Evolutionary conservation across 2,113 vertebrate genomes (phyloP).

Genomic region (Hyperopisus bebe): DNA sequence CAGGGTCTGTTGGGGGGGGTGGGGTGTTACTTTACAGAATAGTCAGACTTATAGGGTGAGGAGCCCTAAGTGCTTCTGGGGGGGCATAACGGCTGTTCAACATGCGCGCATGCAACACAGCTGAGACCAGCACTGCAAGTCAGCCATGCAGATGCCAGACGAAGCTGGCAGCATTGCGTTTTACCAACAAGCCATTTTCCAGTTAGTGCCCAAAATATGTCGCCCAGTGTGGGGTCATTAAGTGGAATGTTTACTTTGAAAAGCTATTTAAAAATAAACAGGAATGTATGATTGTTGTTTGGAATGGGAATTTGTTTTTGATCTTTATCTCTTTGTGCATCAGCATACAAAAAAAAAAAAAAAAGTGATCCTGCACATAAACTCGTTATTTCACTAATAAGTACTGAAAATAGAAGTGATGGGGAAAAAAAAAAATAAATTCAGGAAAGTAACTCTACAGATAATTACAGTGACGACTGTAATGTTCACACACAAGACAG

Average conservation of each 20-base stretch:
- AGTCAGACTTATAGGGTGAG: background rate
- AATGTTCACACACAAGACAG: conserved; percentile 29
- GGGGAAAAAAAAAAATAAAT: background rate
- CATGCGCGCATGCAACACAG: background rate
- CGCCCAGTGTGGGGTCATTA: conserved; percentile 9
- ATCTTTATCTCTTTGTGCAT: background rate
- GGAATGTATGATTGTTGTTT: conserved; percentile 42
- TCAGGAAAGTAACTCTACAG: conserved; percentile 29
- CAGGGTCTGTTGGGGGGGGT: background rate
- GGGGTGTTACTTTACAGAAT: background rate
- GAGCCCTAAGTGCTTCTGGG: background rate
- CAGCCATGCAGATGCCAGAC: background rate
- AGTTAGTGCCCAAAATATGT: conserved; percentile 3
- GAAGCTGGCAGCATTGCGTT: background rate
- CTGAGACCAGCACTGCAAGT: background rate
- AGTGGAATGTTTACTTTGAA: conserved; percentile 18
- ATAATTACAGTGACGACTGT: conserved; percentile 29
- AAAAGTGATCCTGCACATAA: conserved; percentile 27
- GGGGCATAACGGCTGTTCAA: background rate
- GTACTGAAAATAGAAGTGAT: conserved; percentile 26
- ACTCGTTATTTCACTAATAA: conserved; percentile 25
- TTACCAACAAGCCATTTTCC: background rate
- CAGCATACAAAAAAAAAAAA: conserved; percentile 15
- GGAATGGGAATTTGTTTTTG: conserved; percentile 9
- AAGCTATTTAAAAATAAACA: conserved; percentile 40